Evolutionary conservation across 2,888 invertebrate species (phyloP).

Genomic region (Pantelozetes paolii): DNA sequence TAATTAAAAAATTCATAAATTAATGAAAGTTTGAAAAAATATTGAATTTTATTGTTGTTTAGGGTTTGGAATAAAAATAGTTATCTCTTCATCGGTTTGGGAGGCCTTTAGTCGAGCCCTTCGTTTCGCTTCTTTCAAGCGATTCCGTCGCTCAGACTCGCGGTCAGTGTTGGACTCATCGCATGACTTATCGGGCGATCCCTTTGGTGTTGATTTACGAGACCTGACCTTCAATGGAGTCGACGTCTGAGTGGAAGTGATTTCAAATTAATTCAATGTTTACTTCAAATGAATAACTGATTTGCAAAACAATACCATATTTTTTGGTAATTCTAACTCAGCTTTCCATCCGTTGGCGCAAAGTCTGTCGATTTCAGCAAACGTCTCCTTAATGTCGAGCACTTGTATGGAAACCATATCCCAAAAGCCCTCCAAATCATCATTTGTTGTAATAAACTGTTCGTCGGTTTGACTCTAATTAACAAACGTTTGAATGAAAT

Average conservation of each 20-base stretch:
- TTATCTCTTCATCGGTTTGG: slow-evolving; percentile 37
- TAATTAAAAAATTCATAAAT: neutral
- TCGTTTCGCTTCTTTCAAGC: slow-evolving; percentile 42
- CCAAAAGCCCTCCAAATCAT: slow-evolving; percentile 94
- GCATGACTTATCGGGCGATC: slow-evolving; percentile 1
- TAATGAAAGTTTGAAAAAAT: neutral
- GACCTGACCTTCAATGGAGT: slow-evolving; percentile 30
- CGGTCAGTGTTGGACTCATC: slow-evolving; percentile 32
- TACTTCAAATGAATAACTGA: no score
- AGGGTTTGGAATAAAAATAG: slow-evolving; percentile 38
- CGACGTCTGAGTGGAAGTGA: neutral
- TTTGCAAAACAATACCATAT: slow-evolving; percentile 1
- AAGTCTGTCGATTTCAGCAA: slow-evolving; percentile 45
- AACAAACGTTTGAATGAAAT: neutral
- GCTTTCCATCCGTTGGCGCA: slow-evolving; percentile 46
- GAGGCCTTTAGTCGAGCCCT: slow-evolving; percentile 6
- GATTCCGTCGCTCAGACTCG: slow-evolving; percentile 35
- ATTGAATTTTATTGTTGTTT: slow-evolving; percentile 7
- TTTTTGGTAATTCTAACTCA: slow-evolving; percentile 8
- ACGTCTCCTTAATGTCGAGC: slow-evolving; percentile 66
- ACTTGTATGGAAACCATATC: slow-evolving; percentile 94
- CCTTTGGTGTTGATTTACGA: slow-evolving; percentile 17
- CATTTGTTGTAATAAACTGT: slow-evolving; percentile 78
- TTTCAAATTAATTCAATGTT: no score
- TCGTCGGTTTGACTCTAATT: slow-evolving; percentile 64